Evolutionary conservation across 2,888 invertebrate genomes (phyloP), one percentile per base, ranked within the genome.

Genomic region (Orgyia antiqua): DNA sequence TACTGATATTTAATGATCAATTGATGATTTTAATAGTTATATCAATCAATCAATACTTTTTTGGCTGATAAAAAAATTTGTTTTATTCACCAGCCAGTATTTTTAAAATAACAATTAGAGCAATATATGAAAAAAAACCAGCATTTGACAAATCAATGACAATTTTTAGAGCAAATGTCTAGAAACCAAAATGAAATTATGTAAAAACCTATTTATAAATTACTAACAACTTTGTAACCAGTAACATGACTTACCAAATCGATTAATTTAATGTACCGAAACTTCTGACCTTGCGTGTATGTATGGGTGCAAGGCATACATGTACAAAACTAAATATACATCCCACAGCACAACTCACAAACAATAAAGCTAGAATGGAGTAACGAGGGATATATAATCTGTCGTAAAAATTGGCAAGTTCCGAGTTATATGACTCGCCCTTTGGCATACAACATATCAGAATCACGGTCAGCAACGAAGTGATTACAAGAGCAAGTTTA

Each of bases 361-460:
- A 31, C 45, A 80, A 45, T 21, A 77, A 50, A 13, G 61, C 55
- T 17, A 79, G 62, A 25, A 71, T 58, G 28, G 58, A 50, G 39
- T 70, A 72, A 25, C 77, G 68, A 29, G 68, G 57, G 26, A 80
- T 55, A 40, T 65, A 79, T 33, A 75, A 58, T 50, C 60, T 71
- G 45, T 80, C 78, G 45, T 76, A 71, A 74, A 89, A 88, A 74
- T 89, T 88, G 57, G 79, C 79, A 62, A 67, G 65, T 36, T 38
- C 51, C 40, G 33, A 52, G 45, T 46, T 46, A 42, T 42, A 63
- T 45, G 69, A 66, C 36, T 82, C 79, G 13, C 84, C 82, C 61
- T 79, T 79, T 54, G 93, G 92, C 68, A 93, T n/a, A n/a, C n/a
- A 84, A 33, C 82, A 66, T 36, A 91, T 57, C 39, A 92, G 69